These are phyloP conservation scores for Hiodon alosoides DNA, from an alignment of 2,113 vertebrate genomes.

Conservation along the genomic window DNA sequence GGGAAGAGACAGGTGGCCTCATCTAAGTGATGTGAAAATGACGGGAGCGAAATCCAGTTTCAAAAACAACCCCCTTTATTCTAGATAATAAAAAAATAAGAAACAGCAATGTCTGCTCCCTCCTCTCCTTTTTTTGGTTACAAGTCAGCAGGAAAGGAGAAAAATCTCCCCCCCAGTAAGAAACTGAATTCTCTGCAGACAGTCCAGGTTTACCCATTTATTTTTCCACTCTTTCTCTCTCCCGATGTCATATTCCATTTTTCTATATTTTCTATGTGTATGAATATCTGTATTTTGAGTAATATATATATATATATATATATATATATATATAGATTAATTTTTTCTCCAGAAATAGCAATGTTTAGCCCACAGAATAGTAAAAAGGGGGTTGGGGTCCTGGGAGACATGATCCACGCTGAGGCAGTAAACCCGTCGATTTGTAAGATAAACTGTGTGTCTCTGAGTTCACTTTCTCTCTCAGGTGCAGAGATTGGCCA, in stretches of 20 bases:
- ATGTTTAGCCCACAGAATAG: constrained; percentile 57
- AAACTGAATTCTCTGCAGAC: constrained; percentile 50
- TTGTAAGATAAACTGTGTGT: constrained; percentile 61
- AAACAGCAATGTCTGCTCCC: constrained; percentile 50
- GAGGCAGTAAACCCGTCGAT: constrained; percentile 61
- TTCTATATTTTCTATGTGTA: constrained; percentile 50
- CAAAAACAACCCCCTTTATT: constrained; percentile 36
- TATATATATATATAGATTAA: constrained; percentile 45
- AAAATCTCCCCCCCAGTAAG: constrained; percentile 32
- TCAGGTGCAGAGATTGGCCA: constrained; percentile 43
- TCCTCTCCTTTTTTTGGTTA: constrained; percentile 35
- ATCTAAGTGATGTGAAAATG: constrained; percentile 66
- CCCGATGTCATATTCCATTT: constrained; percentile 51
- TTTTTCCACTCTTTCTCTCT: constrained; percentile 44
- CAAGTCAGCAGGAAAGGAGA: constrained; percentile 50
- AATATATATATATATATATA: not conserved
- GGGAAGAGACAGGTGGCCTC: constrained; percentile 58
- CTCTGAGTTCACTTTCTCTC: constrained; percentile 62
- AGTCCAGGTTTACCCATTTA: constrained; percentile 52
- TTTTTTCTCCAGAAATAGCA: constrained; percentile 58
- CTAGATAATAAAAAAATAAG: constrained; percentile 45
- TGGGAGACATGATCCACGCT: constrained; percentile 42
- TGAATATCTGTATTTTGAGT: not conserved
- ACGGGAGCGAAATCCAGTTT: constrained; percentile 55
- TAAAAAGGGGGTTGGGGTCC: constrained; percentile 37